These are phyloP conservation scores for Selenia dentaria DNA, from an alignment of 2,888 invertebrate species.

Conservation along the genomic window DNA sequence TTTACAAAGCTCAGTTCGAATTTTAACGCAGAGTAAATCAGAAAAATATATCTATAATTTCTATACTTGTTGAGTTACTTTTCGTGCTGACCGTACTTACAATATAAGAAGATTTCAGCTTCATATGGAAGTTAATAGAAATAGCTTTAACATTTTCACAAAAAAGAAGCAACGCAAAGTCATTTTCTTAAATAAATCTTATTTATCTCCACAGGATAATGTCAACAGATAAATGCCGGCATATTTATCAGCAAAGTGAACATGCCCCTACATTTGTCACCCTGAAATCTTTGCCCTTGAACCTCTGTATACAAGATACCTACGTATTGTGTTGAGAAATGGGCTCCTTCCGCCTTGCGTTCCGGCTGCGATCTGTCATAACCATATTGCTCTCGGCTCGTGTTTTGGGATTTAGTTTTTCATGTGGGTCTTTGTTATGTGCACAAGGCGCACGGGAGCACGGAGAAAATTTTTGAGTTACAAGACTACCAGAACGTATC, in stretches of 20 bases:
- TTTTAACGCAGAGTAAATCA: no score
- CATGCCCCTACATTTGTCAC: constrained; percentile 15
- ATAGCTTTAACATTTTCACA: not conserved
- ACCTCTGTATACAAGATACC: constrained; percentile 13
- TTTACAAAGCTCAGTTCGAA: no score
- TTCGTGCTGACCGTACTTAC: no score
- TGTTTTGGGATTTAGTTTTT: not conserved
- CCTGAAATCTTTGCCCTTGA: constrained; percentile 19
- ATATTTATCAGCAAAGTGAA: constrained; percentile 11
- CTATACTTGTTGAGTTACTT: no score
- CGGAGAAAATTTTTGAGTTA: no score
- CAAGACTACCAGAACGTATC: no score
- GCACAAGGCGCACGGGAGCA: no score
- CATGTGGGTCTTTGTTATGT: no score
- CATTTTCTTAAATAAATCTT: constrained; percentile 5
- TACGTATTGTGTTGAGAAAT: constrained; percentile 18
- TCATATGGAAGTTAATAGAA: no score
- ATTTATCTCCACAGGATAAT: constrained; percentile 5
- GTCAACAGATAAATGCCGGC: constrained; percentile 12
- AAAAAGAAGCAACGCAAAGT: not conserved
- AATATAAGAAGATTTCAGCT: no score
- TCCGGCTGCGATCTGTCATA: constrained; percentile 12
- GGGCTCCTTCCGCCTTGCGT: constrained; percentile 5
- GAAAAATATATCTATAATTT: no score
- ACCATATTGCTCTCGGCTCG: not conserved